These are phyloP conservation scores for Larimichthys polyactis DNA, from an alignment of 2,113 vertebrate genomes.

Conservation along the genomic window DNA sequence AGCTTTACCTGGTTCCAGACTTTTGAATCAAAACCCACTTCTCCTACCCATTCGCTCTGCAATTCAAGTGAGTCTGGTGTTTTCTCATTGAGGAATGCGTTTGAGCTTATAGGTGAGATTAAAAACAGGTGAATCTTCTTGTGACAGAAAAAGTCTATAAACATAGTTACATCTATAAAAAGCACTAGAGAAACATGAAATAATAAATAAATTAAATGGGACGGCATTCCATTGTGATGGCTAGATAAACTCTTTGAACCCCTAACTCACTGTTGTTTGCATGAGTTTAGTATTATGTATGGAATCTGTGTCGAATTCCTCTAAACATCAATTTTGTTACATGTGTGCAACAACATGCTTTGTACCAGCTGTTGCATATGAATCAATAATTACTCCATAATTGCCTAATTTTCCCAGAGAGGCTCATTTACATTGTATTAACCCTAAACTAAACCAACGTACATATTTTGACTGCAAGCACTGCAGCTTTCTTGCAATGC, in stretches of 20 bases:
- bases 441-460: constrained; percentile 11
- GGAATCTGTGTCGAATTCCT: constrained; percentile 12
- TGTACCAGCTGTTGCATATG: constrained; percentile 48
- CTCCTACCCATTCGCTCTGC: no score
- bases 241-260: not conserved
- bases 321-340: constrained; percentile 1
- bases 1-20: no score
- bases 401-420: constrained; percentile 12
- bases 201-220: not conserved
- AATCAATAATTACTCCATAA: constrained; percentile 47
- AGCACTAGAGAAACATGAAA: no score
- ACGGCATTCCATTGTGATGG: not conserved
- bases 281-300: not conserved
- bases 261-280: not conserved
- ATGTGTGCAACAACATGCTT: constrained; percentile 9
- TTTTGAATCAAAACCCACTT: no score
- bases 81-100: not conserved
- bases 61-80: not conserved
- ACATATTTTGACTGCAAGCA: constrained; percentile 9
- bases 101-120: no score
- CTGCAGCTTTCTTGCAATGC: not conserved
- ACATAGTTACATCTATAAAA: not conserved
- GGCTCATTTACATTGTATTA: constrained; percentile 25
- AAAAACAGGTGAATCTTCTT: not conserved
- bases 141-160: not conserved